These are phyloP conservation scores for Neria commutata DNA, from an alignment of 2,888 invertebrate species.

Conservation along the genomic window DNA sequence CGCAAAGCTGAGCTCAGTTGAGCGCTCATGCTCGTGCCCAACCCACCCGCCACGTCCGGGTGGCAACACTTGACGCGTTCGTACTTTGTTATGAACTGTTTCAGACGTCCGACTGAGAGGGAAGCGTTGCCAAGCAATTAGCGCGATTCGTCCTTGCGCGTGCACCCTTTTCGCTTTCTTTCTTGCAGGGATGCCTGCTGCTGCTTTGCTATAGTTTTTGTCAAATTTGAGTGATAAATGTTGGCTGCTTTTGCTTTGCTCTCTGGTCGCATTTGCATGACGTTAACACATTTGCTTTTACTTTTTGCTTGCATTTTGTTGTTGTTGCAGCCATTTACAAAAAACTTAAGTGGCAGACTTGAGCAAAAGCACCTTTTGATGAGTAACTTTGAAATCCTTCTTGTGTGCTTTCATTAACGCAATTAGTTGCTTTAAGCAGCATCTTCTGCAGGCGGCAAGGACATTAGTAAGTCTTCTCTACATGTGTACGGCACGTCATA, in stretches of 20 bases:
- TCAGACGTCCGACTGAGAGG: background rate
- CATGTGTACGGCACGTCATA: no score
- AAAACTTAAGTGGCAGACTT: no score
- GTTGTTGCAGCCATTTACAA: background rate
- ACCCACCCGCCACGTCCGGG: no score
- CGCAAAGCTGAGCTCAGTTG: background rate
- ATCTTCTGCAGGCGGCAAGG: no score
- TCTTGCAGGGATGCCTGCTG: background rate
- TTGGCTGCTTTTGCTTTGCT: constrained; percentile 6
- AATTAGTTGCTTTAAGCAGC: constrained; percentile 18
- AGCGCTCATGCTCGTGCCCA: background rate
- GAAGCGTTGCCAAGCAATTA: constrained; percentile 2
- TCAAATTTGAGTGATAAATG: constrained; percentile 29
- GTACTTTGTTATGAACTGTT: background rate
- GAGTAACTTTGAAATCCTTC: no score
- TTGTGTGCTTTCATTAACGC: background rate
- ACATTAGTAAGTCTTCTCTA: no score
- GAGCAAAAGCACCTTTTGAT: no score
- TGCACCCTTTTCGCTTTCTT: background rate
- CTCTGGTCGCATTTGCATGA: background rate
- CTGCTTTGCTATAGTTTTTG: constrained; percentile 7
- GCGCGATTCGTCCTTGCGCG: background rate
- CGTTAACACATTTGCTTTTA: background rate
- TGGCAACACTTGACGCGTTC: no score
- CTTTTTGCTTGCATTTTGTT: background rate